Conservation (phyloP, 2,888 invertebrate genomes). For the Conistra vaccinii region DNA sequence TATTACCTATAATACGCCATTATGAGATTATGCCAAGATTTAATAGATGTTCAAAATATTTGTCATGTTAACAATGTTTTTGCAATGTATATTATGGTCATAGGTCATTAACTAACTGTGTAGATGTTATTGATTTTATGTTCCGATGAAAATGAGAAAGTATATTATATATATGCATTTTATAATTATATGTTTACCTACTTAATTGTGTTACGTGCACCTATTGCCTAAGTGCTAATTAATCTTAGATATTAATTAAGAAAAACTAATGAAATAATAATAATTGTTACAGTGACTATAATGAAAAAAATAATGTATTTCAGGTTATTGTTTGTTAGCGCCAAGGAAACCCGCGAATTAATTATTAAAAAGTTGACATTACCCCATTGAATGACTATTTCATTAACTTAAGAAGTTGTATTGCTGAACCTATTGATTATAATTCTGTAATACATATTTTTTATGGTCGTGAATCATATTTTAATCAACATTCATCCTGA, state of each 20-base stretch:
- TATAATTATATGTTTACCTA: neutral
- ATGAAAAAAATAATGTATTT: slow-evolving; percentile 1
- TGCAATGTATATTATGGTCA: slow-evolving; percentile 65
- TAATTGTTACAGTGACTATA: neutral
- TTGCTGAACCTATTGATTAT: too few relatives aligned
- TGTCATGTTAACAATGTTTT: slow-evolving; percentile 52
- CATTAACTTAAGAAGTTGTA: too few relatives aligned
- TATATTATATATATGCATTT: neutral
- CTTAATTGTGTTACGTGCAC: neutral
- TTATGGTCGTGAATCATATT: too few relatives aligned
- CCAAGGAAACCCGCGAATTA: too few relatives aligned
- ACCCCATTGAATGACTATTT: too few relatives aligned
- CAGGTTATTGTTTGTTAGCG: neutral
- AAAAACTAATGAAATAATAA: neutral
- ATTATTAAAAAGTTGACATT: too few relatives aligned
- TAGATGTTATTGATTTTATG: slow-evolving; percentile 33
- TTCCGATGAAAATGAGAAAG: slow-evolving; percentile 6
- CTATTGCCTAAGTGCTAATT: neutral
- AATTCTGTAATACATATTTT: too few relatives aligned
- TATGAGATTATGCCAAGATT: slow-evolving; percentile 61
- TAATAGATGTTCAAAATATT: slow-evolving; percentile 37
- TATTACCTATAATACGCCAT: slow-evolving; percentile 63
- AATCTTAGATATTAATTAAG: neutral
- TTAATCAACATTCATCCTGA: too few relatives aligned
- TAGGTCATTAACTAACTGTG: slow-evolving; percentile 48